Base-by-base conservation (phyloP, 2,113 vertebrate species). In the Fukomys damarensis region DNA sequence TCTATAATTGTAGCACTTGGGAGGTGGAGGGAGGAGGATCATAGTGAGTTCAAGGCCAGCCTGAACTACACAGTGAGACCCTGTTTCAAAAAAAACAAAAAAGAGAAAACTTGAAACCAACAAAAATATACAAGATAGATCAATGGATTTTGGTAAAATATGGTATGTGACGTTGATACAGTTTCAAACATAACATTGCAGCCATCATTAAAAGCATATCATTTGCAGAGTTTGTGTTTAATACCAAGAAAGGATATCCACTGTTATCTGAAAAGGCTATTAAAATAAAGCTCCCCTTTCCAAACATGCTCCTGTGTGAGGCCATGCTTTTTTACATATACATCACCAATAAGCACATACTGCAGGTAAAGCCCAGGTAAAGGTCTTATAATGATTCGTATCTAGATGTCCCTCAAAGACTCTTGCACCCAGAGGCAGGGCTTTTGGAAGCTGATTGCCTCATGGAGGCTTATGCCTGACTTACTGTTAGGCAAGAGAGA, bases 221-320 rank as follows among this genome's bases (percentile, higher is more conserved):
- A 74, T 43, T 77, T 49, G 5, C 24, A 9, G 54, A 74, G 7
- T 56, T 89, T 68, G 65, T 54, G 49, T 59, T 88, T 76, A 87
- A 26, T 70, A 77, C n/a, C 66, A 41, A 93, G 80, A 43, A 88
- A 94, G 41, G 74, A 32, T 87, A 84, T 61, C 11, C 32, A 84
- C n/a, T 84, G 46, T 94, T 91, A 63, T 72, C 61, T 87, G 65
- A 86, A 95, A 82, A 87, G 19, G 7, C 54, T 84, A 46, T 77
- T 77, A 72, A 87, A 87, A 84, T 63, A 76, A 14, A 84, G 4
- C 12, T 91, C 17, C 63, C 22, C 58, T 91, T 87, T 54, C 46
- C 79, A 86, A 87, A 77, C 68, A 87, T 26, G 43, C 56, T 54
- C 86, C 54, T 77, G 3, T 54, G 19, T 54, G 76, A 91, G n/a